Base-by-base conservation (phyloP, 2,797 vertebrate genomes). In the Tachyglossus aculeatus region DNA sequence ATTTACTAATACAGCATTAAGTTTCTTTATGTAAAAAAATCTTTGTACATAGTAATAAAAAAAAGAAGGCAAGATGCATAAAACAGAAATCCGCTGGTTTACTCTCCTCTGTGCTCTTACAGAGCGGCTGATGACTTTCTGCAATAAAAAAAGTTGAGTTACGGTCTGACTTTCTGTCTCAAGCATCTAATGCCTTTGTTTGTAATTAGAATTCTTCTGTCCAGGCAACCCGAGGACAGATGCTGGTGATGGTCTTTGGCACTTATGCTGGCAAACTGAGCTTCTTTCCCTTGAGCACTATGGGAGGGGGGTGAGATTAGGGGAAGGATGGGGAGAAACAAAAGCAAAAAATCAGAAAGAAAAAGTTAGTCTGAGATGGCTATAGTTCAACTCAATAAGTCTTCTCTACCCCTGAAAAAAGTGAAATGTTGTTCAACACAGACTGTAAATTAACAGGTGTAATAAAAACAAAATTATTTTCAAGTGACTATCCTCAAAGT, bases 251-350 rank as follows among this genome's bases (percentile, higher is more conserved):
- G 87, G 1, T 86, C 84, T 94, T 95, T 95, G 94, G 95, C 95
- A 94, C 94, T 96, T 96, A 99, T 2, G 97, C 97, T 90, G 97
- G 98, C 93, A 99, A 95, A 92, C 98, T 99, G 90, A 99, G 94
- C 93, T 99, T 99, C 96, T 99, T 99, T 90, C 98, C 98, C 93
- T 99, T 99, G 88, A 99, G 95, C 62, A 99, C 98, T 99, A 80
- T 21, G 51, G 75, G 32, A n/a, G 22, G 27, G 14, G 29, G 18
- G 12, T 69, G 70, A 53, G 80, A 83, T 60, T 3, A 84, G 63
- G 90, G 39, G 88, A 43, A 48, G 33, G 71, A 68, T 1, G 75
- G 67, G 90, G 34, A 88, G 53, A 82, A 63, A 82, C 22, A 62
- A 1, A 60, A 15, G 67, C n/a, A 1, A 2, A 3, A 5, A 21